These are phyloP conservation scores for Rhizomys pruinosus DNA, from an alignment of 2,113 vertebrate species.

Conservation along the genomic window DNA sequence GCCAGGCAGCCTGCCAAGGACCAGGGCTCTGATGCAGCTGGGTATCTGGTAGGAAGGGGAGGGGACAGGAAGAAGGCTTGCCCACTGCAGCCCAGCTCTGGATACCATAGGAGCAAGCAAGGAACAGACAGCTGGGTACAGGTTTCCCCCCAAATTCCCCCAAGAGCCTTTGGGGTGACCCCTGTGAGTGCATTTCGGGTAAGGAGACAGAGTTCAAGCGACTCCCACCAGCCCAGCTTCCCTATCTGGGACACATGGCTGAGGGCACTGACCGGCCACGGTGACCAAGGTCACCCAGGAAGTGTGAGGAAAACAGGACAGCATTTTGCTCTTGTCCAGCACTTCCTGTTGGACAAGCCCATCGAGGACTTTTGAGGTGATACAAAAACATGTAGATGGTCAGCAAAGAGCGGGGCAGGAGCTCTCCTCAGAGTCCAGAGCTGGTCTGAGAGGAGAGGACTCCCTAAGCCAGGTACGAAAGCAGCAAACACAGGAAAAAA, in stretches of 20 bases:
- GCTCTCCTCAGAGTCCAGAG: background rate
- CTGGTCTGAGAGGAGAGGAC: background rate
- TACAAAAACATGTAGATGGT: background rate
- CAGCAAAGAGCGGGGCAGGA: background rate
- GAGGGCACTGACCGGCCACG: background rate
- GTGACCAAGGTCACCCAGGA: background rate
- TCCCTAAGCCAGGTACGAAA: background rate
- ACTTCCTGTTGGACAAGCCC: background rate
- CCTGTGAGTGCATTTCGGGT: no score
- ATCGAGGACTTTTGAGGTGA: background rate
- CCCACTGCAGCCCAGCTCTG: background rate
- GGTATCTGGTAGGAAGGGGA: rapidly evolving
- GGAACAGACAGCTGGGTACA: no score
- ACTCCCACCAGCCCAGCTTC: background rate
- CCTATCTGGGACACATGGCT: background rate
- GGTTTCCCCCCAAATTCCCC: background rate
- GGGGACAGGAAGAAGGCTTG: background rate
- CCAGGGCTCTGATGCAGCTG: no score
- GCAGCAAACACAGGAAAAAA: no score
- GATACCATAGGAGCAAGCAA: background rate
- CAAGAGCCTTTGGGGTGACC: background rate
- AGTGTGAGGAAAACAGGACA: background rate
- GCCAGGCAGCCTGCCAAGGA: background rate
- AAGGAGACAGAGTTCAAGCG: rapidly evolving
- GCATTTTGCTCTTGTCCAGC: background rate